Evolutionary conservation across 1,140 invertebrate species (phyloP).

Genomic region (Drosophila trapezifrons): DNA sequence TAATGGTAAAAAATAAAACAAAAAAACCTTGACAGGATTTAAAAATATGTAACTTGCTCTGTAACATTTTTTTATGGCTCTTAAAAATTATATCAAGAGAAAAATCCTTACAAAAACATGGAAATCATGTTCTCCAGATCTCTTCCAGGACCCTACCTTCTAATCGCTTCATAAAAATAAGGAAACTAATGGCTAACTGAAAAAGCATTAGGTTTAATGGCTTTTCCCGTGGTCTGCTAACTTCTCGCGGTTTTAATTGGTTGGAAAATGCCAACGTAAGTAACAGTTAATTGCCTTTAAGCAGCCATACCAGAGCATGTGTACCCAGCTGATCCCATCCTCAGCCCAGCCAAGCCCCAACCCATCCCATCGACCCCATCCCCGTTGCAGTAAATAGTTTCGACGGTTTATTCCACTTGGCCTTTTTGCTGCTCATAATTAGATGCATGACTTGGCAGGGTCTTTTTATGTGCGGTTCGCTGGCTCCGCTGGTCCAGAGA

Average conservation of each 20-base stretch:
- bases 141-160: background rate
- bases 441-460: slow-evolving; percentile 78
- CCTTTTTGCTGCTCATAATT: slow-evolving; percentile 69
- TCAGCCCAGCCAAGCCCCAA: background rate
- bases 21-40: background rate
- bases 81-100: background rate
- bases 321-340: slow-evolving; percentile 6
- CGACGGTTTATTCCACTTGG: slow-evolving; percentile 45
- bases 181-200: slow-evolving; percentile 19
- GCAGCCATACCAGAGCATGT: slow-evolving; percentile 43
- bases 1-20: background rate
- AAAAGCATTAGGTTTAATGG: slow-evolving; percentile 30
- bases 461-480: slow-evolving; percentile 55
- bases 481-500: slow-evolving; percentile 1
- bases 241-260: slow-evolving; percentile 41
- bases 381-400: slow-evolving; percentile 53
- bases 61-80: too few species aligned
- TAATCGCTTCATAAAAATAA: slow-evolving; percentile 7
- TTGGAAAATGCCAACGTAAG: slow-evolving; percentile 62
- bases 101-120: background rate
- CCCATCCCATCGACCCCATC: background rate
- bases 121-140: background rate
- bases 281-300: slow-evolving; percentile 73
- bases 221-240: slow-evolving; percentile 18
- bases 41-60: background rate